Conservation (phyloP, 2,113 vertebrate species). For the Clinocottus analis region DNA sequence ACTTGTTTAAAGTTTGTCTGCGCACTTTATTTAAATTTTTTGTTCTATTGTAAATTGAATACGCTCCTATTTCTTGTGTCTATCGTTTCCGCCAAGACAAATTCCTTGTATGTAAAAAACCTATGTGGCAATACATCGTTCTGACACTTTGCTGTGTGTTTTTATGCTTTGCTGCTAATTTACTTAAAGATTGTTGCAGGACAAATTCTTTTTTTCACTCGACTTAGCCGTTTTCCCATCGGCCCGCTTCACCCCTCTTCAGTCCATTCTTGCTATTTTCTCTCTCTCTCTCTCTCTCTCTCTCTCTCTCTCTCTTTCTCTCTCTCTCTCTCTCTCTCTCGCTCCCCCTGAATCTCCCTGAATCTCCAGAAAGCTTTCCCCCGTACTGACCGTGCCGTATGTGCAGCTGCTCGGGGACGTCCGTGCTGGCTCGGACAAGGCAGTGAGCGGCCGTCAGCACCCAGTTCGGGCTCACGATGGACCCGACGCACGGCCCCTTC, state of each 20-base stretch:
- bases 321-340: neutral
- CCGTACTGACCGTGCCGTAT: conserved; percentile 68
- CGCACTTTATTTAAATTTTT: no score
- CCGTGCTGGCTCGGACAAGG: conserved; percentile 76
- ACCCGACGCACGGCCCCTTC: conserved; percentile 80
- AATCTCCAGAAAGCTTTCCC: neutral
- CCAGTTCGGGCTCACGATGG: conserved; percentile 84
- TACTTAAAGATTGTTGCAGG: no score
- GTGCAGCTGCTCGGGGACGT: neutral
- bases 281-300: neutral
- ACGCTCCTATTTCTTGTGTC: no score
- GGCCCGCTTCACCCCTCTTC: neutral
- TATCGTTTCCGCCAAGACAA: no score
- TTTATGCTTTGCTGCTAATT: no score
- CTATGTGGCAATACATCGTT: no score
- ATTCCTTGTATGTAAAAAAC: no score
- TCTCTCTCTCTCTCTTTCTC: neutral
- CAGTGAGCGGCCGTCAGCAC: conserved; percentile 91
- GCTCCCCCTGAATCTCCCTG: no score
- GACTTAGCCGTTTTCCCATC: neutral
- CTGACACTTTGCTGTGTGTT: no score
- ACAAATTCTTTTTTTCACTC: no score
- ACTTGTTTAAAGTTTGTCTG: no score
- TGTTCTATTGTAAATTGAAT: no score
- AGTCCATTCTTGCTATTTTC: neutral